Base-by-base conservation (phyloP, 2,113 vertebrate species). In the Bettongia penicillata region DNA sequence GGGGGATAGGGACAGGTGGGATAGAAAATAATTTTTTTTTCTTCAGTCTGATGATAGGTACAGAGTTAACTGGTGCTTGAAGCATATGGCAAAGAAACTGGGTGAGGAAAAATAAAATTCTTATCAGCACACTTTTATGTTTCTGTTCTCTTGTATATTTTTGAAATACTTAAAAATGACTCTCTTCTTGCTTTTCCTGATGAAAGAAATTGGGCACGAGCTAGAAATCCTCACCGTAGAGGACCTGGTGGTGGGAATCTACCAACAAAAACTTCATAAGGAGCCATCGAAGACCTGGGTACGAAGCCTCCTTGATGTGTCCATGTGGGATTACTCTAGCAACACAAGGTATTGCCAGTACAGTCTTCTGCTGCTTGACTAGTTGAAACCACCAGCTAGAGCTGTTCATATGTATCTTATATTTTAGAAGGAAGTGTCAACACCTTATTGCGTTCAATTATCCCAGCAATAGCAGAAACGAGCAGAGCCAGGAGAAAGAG, bases 281-380 rank as follows among this genome's bases (percentile, higher is more conserved):
- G 98, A 99, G 89, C 98, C 98, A 49, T 99, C 99, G 6, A 98
- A 93, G 93, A 97, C 97, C 25, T 99, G 98, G 98, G 94, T 99
- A n/a, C 96, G 77, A 53, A 98, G 97, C 91, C 96, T 98, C 9
- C 95, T 99, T 22, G 98, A 99, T 96, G 97, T 97, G 51, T 98
- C 98, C 95, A 93, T 98, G 95, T 99, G 99, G 98, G 98, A 99
- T 98, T 99, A 99, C 92, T 99, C 98, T 47, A 98, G 96, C 91
- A 98, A 99, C 92, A 99, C 98, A 48, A 99, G 99, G 99, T 99
- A 96, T 89, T 57, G 28, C 57, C 57, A 68, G 57, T 57, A 68
- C 2, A 31, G 57, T 68, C 57, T 61, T 61, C 55, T 68, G 57
- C 28, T 37, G 3, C 31, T 31, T 68, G 57, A 14, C 10, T 28